These are phyloP conservation scores for Drosophila rufa DNA, from an alignment of 1,140 invertebrate genomes.

Conservation along the genomic window DNA sequence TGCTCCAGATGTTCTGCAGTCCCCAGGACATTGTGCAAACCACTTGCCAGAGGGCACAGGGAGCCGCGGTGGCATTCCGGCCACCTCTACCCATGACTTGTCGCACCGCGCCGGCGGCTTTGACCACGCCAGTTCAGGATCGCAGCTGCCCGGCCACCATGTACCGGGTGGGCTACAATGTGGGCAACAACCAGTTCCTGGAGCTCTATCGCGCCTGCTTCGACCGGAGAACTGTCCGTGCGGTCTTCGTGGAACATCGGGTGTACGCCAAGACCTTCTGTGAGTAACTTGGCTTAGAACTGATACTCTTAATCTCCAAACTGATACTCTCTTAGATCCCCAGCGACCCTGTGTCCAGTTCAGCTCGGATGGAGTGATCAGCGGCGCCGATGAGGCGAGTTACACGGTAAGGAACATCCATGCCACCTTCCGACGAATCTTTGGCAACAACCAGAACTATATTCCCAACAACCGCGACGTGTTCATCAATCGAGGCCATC, in stretches of 20 bases:
- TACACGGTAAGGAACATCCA: constrained; percentile 26
- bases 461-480: constrained; percentile 33
- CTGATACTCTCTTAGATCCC: background rate
- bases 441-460: constrained; percentile 29
- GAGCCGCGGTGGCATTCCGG: background rate
- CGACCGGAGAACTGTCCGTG: constrained; percentile 8
- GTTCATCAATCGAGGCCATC: constrained; percentile 50
- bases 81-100: constrained; percentile 36
- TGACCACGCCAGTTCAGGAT: constrained; percentile 6
- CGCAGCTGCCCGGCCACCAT: constrained; percentile 27
- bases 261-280: constrained; percentile 43
- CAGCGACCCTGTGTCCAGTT: constrained; percentile 38
- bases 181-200: constrained; percentile 22
- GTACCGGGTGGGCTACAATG: constrained; percentile 36
- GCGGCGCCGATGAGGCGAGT: constrained; percentile 25
- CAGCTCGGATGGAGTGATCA: constrained; percentile 34
- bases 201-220: constrained; percentile 52
- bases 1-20: constrained; percentile 41
- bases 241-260: constrained; percentile 25
- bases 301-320: too few relatives aligned
- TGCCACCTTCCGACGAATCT: constrained; percentile 23
- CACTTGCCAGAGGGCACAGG: constrained; percentile 6
- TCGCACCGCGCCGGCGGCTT: background rate
- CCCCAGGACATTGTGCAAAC: background rate
- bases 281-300: constrained; percentile 1